phyloP scores from a whole-genome alignment of 2,888 invertebrate species.

The Morinoia aosen region DNA sequence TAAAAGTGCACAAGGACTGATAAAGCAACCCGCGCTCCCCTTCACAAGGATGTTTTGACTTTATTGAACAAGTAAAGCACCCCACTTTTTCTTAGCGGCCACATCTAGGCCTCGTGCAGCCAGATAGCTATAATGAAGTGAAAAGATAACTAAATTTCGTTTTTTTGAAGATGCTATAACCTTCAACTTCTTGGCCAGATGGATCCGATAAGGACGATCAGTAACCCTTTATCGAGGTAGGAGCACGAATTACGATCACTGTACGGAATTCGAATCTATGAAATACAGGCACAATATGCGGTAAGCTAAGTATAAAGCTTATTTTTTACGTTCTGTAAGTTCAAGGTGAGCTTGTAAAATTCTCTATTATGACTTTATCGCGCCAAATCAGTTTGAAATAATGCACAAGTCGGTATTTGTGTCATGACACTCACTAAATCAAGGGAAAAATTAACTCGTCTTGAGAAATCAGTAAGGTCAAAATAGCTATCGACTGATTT shows the following conservation, averaged over 20 bases:
- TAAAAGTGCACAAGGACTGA: background rate
- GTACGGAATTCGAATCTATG: background rate
- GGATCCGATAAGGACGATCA: background rate
- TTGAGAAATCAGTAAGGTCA: background rate
- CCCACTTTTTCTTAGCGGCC: background rate
- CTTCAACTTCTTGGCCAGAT: constrained; percentile 17
- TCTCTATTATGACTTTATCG: background rate
- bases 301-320: background rate
- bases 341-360: background rate
- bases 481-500: background rate
- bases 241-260: background rate
- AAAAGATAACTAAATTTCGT: background rate
- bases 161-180: background rate
- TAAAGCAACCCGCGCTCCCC: background rate
- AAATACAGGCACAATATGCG: background rate
- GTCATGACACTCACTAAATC: background rate
- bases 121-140: background rate
- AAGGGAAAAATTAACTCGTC: background rate
- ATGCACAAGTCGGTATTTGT: background rate
- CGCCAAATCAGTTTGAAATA: background rate
- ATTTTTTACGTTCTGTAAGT: background rate
- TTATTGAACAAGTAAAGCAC: background rate
- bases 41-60: background rate
- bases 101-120: background rate
- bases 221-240: background rate